These are phyloP conservation scores for Hypotaenidia philippensis DNA, from an alignment of 2,797 vertebrate species.

Conservation along the genomic window DNA sequence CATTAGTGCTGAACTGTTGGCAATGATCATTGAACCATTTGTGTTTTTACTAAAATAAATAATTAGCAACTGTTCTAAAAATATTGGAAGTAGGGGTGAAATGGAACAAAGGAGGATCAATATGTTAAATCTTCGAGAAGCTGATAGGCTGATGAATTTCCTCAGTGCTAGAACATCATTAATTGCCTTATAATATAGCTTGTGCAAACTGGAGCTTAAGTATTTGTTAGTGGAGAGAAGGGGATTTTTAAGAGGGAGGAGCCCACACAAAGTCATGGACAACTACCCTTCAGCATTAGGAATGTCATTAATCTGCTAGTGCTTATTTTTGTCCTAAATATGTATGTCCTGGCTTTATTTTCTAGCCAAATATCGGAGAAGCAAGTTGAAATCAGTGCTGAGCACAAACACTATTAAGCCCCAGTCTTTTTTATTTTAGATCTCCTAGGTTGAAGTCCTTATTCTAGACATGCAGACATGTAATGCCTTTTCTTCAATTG, in stretches of 20 bases:
- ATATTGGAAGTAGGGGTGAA: not conserved
- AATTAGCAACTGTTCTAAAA: slow-evolving; percentile 20
- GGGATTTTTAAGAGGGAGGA: not conserved
- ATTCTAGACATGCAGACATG: not conserved
- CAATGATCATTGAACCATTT: slow-evolving; percentile 40
- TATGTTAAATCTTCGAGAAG: slow-evolving; percentile 22
- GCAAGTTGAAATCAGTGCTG: slow-evolving; percentile 30
- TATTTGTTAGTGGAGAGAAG: not conserved
- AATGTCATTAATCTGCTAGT: not conserved
- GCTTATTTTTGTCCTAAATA: not conserved
- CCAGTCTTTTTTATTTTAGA: not conserved
- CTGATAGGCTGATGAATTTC: not conserved
- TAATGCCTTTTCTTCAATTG: not conserved
- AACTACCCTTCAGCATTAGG: not conserved
- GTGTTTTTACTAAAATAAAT: slow-evolving; percentile 56
- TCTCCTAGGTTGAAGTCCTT: not conserved
- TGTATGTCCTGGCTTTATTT: slow-evolving; percentile 14
- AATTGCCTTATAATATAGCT: not conserved
- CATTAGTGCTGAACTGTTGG: slow-evolving; percentile 34
- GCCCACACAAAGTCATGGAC: not conserved
- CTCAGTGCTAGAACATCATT: not conserved
- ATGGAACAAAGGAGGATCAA: slow-evolving; percentile 22
- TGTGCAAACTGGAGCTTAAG: not conserved
- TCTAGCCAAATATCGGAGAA: slow-evolving; percentile 27
- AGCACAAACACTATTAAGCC: not conserved